Conservation (phyloP, 2,888 invertebrate genomes). For the Salticus scenicus region DNA sequence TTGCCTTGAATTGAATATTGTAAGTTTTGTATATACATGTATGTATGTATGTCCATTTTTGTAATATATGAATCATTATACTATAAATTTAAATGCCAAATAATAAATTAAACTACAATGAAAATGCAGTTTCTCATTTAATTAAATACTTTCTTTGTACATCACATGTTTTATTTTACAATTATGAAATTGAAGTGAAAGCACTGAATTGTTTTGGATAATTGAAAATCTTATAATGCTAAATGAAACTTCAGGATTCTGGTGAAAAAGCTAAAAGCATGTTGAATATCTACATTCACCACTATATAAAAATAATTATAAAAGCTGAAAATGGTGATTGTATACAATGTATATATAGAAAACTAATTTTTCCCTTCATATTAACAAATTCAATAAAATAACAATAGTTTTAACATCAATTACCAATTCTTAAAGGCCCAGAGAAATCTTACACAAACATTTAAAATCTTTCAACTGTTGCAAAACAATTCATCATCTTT, state of each 20-base stretch:
- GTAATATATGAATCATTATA: not conserved
- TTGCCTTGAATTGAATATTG: slow-evolving; percentile 4
- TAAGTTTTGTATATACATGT: slow-evolving; percentile 16
- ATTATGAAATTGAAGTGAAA: slow-evolving; percentile 12
- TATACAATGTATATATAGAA: slow-evolving; percentile 4
- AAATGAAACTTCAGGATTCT: not conserved
- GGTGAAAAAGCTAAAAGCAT: not conserved
- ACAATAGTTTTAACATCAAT: not conserved
- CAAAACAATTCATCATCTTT: too few species aligned
- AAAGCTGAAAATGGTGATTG: slow-evolving; percentile 14
- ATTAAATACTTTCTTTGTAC: slow-evolving; percentile 12
- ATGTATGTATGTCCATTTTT: not conserved
- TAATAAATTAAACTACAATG: not conserved
- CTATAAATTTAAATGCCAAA: not conserved
- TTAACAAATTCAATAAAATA: not conserved
- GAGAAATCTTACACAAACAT: too few species aligned
- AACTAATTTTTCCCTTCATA: slow-evolving; percentile 8
- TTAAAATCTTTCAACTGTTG: too few species aligned
- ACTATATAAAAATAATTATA: slow-evolving; percentile 17
- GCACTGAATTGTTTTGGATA: not conserved
- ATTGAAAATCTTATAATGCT: not conserved
- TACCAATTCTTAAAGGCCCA: not conserved
- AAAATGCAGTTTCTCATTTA: slow-evolving; percentile 15
- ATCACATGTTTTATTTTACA: slow-evolving; percentile 1
- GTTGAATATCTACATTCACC: slow-evolving; percentile 1